Conservation (phyloP, 2,797 vertebrate species). For the Natrix natrix region DNA sequence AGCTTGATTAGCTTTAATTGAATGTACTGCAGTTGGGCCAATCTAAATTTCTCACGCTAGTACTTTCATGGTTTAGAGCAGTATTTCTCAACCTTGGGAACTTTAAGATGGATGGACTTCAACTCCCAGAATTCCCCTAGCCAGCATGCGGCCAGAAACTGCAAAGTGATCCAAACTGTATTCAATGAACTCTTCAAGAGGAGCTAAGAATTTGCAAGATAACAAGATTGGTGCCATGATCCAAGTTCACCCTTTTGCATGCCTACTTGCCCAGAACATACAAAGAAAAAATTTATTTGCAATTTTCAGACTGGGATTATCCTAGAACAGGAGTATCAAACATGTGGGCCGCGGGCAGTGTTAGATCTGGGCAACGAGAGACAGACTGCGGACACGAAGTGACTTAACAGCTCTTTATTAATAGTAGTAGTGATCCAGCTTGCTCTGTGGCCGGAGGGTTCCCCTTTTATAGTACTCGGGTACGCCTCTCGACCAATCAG, state of each 20-base stretch:
- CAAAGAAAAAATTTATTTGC: not conserved
- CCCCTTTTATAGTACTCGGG: too few species aligned
- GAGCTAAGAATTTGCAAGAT: not conserved
- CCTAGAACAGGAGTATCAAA: too few species aligned
- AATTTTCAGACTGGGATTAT: not conserved
- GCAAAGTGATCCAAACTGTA: not conserved
- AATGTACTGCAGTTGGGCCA: not conserved
- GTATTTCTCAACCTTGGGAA: not conserved
- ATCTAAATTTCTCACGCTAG: not conserved
- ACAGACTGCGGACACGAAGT: too few species aligned
- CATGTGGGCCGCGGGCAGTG: rapidly evolving
- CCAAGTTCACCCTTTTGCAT: not conserved
- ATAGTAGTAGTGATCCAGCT: too few species aligned
- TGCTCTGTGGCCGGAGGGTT: too few species aligned
- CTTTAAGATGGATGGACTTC: not conserved
- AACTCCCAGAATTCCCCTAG: not conserved
- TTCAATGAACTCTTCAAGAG: not conserved
- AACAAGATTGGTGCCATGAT: not conserved
- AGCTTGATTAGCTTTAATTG: not conserved
- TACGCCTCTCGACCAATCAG: too few species aligned
- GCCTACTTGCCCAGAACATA: not conserved
- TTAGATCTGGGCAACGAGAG: too few species aligned
- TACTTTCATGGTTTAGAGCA: not conserved
- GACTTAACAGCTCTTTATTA: too few species aligned
- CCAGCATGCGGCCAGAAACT: not conserved